Base-by-base conservation (phyloP, 2,113 vertebrate genomes). In the Microcebus murinus region DNA sequence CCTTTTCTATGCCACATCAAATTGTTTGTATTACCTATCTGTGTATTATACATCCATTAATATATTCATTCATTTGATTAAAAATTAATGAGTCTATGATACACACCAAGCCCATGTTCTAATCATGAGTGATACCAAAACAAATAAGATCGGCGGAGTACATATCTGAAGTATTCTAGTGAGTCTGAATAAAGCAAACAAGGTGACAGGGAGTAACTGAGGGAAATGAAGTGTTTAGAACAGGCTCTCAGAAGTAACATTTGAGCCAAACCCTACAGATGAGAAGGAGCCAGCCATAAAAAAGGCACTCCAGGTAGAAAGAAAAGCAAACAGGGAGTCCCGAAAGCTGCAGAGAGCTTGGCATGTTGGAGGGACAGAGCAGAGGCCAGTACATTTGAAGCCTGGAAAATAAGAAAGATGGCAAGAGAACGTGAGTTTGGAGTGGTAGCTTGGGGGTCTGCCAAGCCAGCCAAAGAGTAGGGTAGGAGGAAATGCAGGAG, bases 361-460 rank as follows among this genome's bases (percentile, higher is more conserved):
- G 39, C 9, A 20, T 0, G 12, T 1, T 42, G 8, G 5, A 36
- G 55, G 17, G 67, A 6, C 39, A 20, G 21, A 0, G 4, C 12
- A n/a, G 52, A 80, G 12, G 65, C 34, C 55, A 3, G 20, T 6
- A 27, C 23, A 34, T 50, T 6, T 63, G 73, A 17, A 65, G 21
- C 20, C 39, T 50, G 73, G 20, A 18, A 55, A 34, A 10, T 15
- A 21, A 29, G 85, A 74, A 27, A 77, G 50, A 21, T 1, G 50
- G 29, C 36, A 42, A 48, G 2, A 29, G 31, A n/a, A 17, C 31
- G 10, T 20, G 34, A 55, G 4, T 31, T 36, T 36, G 13, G 15
- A 57, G 63, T 36, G 71, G 63, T 15, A 50, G 27, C 20, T 6
- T 12, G 29, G 84, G 50, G 67, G 21, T 11, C 15, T 50, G 29